Conservation (phyloP, 2,113 vertebrate genomes). For the Leuciscus idus region DNA sequence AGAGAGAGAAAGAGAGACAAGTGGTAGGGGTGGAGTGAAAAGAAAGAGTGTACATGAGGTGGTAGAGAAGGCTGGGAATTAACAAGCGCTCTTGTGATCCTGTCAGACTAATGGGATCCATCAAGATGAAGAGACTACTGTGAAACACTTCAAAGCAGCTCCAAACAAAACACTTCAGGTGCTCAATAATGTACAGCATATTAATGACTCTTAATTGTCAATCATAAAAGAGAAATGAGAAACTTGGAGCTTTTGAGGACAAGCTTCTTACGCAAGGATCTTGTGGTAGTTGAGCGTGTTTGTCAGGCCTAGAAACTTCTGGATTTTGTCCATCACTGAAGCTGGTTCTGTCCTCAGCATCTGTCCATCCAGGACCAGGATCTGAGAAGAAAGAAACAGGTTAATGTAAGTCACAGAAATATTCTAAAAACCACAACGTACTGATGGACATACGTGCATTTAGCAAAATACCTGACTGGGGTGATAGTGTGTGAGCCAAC, state of each 20-base stretch:
- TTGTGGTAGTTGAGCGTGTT: slow-evolving; percentile 86
- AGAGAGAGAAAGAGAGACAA: slow-evolving; percentile 19
- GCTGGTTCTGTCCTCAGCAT: slow-evolving; percentile 85
- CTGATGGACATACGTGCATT: not conserved
- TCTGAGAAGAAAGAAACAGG: slow-evolving; percentile 65
- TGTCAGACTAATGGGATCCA: slow-evolving; percentile 29
- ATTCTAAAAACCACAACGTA: not conserved
- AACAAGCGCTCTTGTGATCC: not conserved
- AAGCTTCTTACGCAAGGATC: slow-evolving; percentile 81
- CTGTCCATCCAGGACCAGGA: slow-evolving; percentile 88
- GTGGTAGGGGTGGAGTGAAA: not conserved
- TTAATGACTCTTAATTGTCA: slow-evolving; percentile 30
- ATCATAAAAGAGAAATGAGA: slow-evolving; percentile 24
- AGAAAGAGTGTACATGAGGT: not conserved
- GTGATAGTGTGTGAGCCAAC: slow-evolving; percentile 85
- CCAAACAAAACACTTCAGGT: slow-evolving; percentile 13
- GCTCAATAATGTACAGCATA: slow-evolving; percentile 21
- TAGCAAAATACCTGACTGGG: slow-evolving; percentile 81
- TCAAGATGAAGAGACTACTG: not conserved
- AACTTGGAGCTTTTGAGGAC: not conserved
- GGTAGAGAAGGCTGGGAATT: slow-evolving; percentile 12
- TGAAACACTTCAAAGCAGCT: slow-evolving; percentile 35
- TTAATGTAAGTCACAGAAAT: not conserved
- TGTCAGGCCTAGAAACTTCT: slow-evolving; percentile 84
- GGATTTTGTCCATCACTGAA: slow-evolving; percentile 87